A percentile compares a stretch with the other conserved stretches of the same genome.
Evolutionary conservation across 2,888 invertebrate genomes (phyloP).

Genomic region (Drosophila birchii): DNA sequence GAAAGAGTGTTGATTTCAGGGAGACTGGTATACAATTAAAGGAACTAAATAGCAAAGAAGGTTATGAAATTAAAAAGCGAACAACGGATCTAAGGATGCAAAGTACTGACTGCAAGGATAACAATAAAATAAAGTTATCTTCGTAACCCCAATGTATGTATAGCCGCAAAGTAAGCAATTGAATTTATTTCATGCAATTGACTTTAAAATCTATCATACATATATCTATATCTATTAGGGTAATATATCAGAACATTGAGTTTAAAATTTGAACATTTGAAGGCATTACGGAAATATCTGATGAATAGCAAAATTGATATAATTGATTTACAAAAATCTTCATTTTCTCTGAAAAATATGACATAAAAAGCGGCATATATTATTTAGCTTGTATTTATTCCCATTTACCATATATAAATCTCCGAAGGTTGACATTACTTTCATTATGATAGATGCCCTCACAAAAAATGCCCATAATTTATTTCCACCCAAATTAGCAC

Average conservation of each 20-base stretch:
- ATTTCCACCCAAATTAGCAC: constrained; percentile 1
- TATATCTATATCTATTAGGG: too few relatives aligned
- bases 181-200: too few relatives aligned
- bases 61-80: not conserved
- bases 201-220: too few relatives aligned
- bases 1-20: not conserved
- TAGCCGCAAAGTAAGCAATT: too few relatives aligned
- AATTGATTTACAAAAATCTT: too few relatives aligned
- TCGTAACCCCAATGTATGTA: not conserved
- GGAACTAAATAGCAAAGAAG: not conserved
- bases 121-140: not conserved
- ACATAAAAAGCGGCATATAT: not conserved
- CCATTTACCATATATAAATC: not conserved
- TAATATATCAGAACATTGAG: too few relatives aligned
- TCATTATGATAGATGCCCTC: not conserved
- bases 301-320: too few relatives aligned
- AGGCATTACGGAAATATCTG: too few relatives aligned
- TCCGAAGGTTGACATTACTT: not conserved
- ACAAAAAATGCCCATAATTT: not conserved
- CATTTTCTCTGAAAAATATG: too few relatives aligned
- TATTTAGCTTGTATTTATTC: not conserved
- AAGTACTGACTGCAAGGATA: not conserved
- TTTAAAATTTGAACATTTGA: too few relatives aligned
- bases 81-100: not conserved
- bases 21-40: not conserved